A percentile compares a stretch with the other conserved stretches of the same genome.
Evolutionary conservation across 2,888 invertebrate species (phyloP).

Genomic region (Drosophila neonasuta): DNA sequence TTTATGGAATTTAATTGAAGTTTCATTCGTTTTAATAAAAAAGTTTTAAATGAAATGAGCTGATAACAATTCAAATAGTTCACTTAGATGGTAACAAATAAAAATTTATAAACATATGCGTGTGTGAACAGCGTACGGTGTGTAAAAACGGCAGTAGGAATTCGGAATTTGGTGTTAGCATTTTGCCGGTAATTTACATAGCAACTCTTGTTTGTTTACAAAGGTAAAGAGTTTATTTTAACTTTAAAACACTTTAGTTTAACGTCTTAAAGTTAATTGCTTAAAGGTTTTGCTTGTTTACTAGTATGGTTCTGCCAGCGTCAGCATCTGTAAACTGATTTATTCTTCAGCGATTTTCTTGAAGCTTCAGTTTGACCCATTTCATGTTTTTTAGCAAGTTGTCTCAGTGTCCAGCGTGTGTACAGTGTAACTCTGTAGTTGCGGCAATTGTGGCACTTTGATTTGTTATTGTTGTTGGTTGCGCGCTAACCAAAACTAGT

Average conservation of each 20-base stretch:
- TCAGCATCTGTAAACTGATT: constrained; percentile 19
- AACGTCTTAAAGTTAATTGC: background rate
- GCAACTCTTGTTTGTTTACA: constrained; percentile 28
- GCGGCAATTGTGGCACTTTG: constrained; percentile 18
- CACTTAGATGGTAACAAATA: background rate
- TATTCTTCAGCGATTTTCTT: constrained; percentile 20
- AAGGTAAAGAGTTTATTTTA: constrained; percentile 19
- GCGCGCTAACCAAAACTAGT: constrained; percentile 53
- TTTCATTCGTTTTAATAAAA: background rate
- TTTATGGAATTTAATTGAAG: background rate
- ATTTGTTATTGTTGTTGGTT: constrained; percentile 35
- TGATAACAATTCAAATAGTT: background rate
- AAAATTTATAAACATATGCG: background rate
- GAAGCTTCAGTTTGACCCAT: constrained; percentile 14
- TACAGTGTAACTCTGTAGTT: background rate
- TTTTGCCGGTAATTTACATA: constrained; percentile 36
- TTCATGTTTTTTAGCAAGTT: constrained; percentile 9
- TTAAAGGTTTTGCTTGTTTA: background rate
- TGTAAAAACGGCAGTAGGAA: constrained; percentile 14
- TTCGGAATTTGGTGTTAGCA: constrained; percentile 6
- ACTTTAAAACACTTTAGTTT: background rate
- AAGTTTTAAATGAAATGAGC: background rate
- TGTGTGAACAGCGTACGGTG: constrained; percentile 29
- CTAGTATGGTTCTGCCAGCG: constrained; percentile 25
- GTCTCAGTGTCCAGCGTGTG: background rate